phyloP scores from a whole-genome alignment of 2,888 invertebrate species.

The Drosophila putrida region DNA sequence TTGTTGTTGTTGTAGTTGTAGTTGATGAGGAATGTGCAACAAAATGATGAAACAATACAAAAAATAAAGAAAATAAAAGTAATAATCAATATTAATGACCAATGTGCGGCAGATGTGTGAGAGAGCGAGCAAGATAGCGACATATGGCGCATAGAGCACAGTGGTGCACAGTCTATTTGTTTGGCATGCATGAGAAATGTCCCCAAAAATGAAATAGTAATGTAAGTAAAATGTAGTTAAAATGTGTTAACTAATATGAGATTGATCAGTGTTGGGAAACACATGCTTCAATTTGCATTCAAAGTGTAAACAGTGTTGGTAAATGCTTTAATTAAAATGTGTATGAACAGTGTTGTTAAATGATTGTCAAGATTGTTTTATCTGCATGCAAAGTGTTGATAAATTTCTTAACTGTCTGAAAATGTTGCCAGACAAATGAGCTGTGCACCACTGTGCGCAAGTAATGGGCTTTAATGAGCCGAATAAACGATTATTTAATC shows the following conservation, averaged over 20 bases:
- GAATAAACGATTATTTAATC: slow-evolving; percentile 46
- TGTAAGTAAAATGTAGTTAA: not conserved
- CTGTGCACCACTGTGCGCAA: slow-evolving; percentile 34
- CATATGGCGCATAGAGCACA: slow-evolving; percentile 29
- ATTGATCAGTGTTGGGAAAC: not conserved
- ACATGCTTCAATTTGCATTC: not conserved
- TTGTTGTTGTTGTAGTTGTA: slow-evolving; percentile 51
- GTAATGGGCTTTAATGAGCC: slow-evolving; percentile 26
- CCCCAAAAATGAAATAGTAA: not conserved
- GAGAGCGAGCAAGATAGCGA: slow-evolving; percentile 2
- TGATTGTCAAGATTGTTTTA: not conserved
- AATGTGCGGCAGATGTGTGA: slow-evolving; percentile 40
- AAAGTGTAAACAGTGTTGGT: slow-evolving; percentile 1
- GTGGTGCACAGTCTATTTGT: slow-evolving; percentile 32
- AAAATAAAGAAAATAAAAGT: slow-evolving; percentile 51
- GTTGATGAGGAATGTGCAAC: slow-evolving; percentile 53
- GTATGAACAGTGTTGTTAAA: not conserved
- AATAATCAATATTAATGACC: slow-evolving; percentile 66
- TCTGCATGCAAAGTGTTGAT: not conserved
- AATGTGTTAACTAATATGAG: too few species aligned
- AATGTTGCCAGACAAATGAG: slow-evolving; percentile 10
- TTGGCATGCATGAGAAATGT: not conserved
- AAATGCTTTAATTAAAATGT: not conserved
- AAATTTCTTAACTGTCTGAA: not conserved
- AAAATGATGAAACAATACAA: slow-evolving; percentile 62